Base-by-base conservation (phyloP, 2,113 vertebrate species). In the Phasianus colchicus region DNA sequence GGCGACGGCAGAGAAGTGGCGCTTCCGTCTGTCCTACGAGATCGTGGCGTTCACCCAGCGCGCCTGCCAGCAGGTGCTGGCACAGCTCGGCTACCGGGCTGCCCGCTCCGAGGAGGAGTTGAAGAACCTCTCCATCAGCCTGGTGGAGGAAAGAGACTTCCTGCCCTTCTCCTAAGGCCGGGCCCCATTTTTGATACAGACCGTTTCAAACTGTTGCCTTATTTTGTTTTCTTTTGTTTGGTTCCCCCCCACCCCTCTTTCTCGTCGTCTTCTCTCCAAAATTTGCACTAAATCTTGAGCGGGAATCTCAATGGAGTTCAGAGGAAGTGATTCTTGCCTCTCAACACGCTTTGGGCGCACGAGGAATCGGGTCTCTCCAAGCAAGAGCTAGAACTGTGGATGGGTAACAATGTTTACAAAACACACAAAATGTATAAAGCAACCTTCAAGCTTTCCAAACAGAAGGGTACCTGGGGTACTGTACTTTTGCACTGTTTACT, bases 31-130 rank as follows among this genome's bases (percentile, higher is more conserved):
- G 77, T 99, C 98, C 61, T 99, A 98, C 6, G 99, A 99, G 94
- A 99, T 99, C 36, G 99, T 99, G 93, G 98, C 99, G 79, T 99
- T 98, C 90, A 98, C 99, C 27, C 99, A 99, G 98, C 98, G 98
- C 17, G 98, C 98, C 85, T 99, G 99, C 92, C 98, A 98, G 91
- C 98, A 98, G 67, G 98, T 99, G 87, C 98, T 99, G 85, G 98
- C 98, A 0, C 99, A 99, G 97, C 98, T 99, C 66, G 99, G 99
- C 81, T 99, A 99, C 98, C 98, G 97, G 95, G 94, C 98, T 48
- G 99, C 98, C 47, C 63, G 90, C 71, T 99, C 99, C 0, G 98
- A 98, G 29, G 98, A 99, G 91, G 99, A 99, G 96, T 98, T 99
- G 86, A 99, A 98, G 96, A 99, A 99, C 94, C 98, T 99, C 92